A percentile compares a stretch with the other conserved stretches of the same genome.
Conservation (phyloP, 2,113 vertebrate species). For the Damaliscus lunatus region DNA sequence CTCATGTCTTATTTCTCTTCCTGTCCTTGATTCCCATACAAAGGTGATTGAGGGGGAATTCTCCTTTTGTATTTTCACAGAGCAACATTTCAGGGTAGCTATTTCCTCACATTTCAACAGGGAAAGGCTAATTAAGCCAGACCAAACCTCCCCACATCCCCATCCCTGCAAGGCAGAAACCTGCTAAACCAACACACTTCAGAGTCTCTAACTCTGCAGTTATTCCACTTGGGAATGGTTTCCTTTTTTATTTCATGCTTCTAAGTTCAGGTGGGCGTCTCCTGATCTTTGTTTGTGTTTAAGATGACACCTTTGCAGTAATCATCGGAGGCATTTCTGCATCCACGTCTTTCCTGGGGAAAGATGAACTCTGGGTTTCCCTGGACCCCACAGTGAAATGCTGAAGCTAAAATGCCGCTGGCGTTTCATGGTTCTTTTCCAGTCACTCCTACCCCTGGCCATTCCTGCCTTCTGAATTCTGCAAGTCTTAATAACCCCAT, state of each 20-base stretch:
- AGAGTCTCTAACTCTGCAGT: background rate
- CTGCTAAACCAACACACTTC: background rate
- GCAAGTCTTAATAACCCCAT: background rate
- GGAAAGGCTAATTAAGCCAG: conserved; percentile 24
- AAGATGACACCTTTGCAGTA: background rate
- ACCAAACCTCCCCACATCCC: background rate
- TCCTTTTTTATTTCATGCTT: background rate
- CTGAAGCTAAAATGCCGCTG: background rate
- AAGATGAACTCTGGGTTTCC: background rate
- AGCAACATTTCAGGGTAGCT: background rate
- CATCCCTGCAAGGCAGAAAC: background rate
- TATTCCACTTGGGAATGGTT: background rate
- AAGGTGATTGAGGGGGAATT: background rate
- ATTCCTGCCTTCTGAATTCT: background rate
- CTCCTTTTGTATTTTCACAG: conserved; percentile 1
- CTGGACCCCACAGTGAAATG: background rate
- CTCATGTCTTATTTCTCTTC: background rate
- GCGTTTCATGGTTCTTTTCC: background rate
- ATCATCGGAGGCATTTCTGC: background rate
- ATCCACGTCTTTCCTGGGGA: background rate
- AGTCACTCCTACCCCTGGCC: background rate
- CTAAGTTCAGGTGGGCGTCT: background rate
- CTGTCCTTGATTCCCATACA: background rate
- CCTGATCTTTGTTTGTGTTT: conserved; percentile 41
- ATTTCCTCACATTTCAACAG: background rate